Base-by-base conservation (phyloP, 2,113 vertebrate species). In the Procavia capensis region DNA sequence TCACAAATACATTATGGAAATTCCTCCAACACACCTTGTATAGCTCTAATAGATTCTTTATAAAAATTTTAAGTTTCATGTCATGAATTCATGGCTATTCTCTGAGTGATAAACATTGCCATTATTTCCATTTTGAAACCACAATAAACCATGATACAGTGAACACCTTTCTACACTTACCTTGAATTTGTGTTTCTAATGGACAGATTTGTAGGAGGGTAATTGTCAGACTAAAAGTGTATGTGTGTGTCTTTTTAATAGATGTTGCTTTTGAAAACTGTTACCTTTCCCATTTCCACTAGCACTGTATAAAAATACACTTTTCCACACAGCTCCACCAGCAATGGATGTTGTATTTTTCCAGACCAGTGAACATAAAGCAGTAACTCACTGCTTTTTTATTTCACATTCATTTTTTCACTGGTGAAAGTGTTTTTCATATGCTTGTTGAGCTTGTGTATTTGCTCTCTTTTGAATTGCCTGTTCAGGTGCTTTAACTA, bases 331-430 rank as follows among this genome's bases (percentile, higher is more conserved):
- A 61, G 36, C 75, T 66, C 31, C 31, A 61, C 31, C 43, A 93
- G 91, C 66, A 82, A n/a, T 47, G 59, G 24, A 39, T 66, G 11
- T 9, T 81, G 81, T 85, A 54, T 85, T n/a, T 75, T 86, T 41
- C n/a, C 91, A 63, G 41, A 90, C 24, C 54, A 92, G 61, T 78
- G 61, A 24, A 68, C 74, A 66, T 27, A 83, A 74, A 93, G 80
- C 74, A 88, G 8, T 78, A 64, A 13, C 0, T 66, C 27, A 19
- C 29, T 59, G 8, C 68, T 78, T 22, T 57, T 95, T 84, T 88
- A 72, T 76, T 90, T 88, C 59, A 0, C 20, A 41, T 0, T 95
- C 47, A 64, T 22, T 31, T 47, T 86, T 9, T 25, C 36, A 70
- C 76, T 93, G 9, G 76, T 22, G 6, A 50, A 3, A 22, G 50